Evolutionary conservation across 1,140 invertebrate species (phyloP).

Genomic region (Daktulosphaira vitifoliae): DNA sequence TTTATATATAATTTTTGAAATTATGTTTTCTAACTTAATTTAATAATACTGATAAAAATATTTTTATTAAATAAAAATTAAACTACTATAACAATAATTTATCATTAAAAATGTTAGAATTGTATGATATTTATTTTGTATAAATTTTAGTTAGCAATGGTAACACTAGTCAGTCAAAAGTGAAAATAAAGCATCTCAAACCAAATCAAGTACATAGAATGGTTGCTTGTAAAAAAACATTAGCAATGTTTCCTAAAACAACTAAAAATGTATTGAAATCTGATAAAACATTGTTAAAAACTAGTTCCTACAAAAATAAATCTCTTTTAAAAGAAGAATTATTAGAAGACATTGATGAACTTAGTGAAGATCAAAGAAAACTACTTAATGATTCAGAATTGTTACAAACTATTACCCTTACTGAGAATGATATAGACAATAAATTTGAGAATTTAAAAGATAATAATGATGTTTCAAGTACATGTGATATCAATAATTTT

Average conservation of each 20-base stretch:
- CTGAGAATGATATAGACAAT: conserved; percentile 16
- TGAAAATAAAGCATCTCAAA: conserved; percentile 33
- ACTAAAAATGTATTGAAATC: not conserved
- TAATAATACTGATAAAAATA: not conserved
- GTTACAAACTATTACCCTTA: conserved; percentile 10
- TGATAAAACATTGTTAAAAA: not conserved
- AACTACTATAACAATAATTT: not conserved
- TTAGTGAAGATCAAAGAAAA: not conserved
- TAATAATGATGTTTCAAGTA: no score
- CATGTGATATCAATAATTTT: not conserved
- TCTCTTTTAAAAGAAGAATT: not conserved
- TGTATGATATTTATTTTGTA: not conserved
- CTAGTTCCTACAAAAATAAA: not conserved
- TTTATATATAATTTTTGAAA: not conserved
- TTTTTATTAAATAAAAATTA: not conserved
- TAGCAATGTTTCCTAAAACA: conserved; percentile 26
- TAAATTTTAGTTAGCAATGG: conserved; percentile 30
- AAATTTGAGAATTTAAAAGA: not conserved
- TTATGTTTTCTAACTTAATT: no score
- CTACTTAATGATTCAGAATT: conserved; percentile 15
- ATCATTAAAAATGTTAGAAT: not conserved
- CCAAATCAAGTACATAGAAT: conserved; percentile 32
- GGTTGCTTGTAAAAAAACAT: conserved; percentile 16
- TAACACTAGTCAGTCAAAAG: conserved; percentile 32
- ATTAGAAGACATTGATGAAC: conserved; percentile 17